Evolutionary conservation across 2,113 vertebrate species (phyloP), one percentile per base, ranked within the genome.

Genomic region (Geococcyx californianus): DNA sequence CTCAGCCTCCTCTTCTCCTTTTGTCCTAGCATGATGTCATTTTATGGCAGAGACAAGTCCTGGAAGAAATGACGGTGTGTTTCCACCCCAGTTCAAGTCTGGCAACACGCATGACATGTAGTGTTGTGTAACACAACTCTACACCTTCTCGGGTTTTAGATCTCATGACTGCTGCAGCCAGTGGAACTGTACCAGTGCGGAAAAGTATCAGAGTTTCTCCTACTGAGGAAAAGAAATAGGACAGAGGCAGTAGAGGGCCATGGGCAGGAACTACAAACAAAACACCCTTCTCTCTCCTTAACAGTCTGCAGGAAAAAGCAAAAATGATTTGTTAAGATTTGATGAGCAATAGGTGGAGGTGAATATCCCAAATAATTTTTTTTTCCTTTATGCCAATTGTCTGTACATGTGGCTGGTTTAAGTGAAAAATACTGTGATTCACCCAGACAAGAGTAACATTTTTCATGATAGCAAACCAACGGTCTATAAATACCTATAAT

Each of bases 401-500:
- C 52, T 17, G 9, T 87, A 64, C 10, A 5, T 2, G 2, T 67
- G 36, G 29, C 44, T 6, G 0, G 7, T 58, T 12, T 20, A 40
- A 64, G 21, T 60, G 58, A 94, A 89, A 95, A 93, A 49, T 66
- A 62, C 34, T 64, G 31, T 15, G n/a, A 51, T 69, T 85, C 45
- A 83, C 59, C 14, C 10, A 59, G 52, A 78, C 44, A 66, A 94
- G 34, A 79, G 69, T 68, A 85, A 64, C 31, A 33, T 90, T 94
- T 80, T 90, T 91, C 63, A 47, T 33, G 7, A 74, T 11, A 63
- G 55, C n/a, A 77, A 94, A 74, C 38, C 70, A 51, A 34, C 25
- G 36, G 16, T 34, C 58, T 83, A 47, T 83, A 91, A 96, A 94
- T 94, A 94, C 68, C 42, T 87, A 6, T 81, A 75, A 75, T 51